Percentiles rank a stretch among this genome's conserved stretches.
Evolutionary conservation across 2,113 vertebrate genomes (phyloP).

Genomic region (Leptobrachium ailaonicum): DNA sequence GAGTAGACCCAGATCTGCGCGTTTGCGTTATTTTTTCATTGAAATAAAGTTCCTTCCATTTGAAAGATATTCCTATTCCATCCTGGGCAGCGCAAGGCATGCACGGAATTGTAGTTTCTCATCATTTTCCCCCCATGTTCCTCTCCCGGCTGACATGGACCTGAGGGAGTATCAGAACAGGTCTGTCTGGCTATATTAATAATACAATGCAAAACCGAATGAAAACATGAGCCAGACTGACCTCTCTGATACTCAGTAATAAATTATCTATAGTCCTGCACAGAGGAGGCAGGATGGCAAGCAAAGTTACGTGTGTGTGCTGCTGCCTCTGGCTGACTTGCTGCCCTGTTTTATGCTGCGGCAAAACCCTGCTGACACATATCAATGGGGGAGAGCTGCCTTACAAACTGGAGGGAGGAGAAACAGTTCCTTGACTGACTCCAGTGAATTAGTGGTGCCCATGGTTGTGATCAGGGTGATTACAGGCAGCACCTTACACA

Average conservation of each 20-base stretch:
- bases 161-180: conserved; percentile 12
- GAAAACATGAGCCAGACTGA: too few relatives aligned
- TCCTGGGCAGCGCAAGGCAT: neutral
- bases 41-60: conserved; percentile 2
- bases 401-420: neutral
- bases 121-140: conserved; percentile 12
- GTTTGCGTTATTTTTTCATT: neutral
- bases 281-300: too few relatives aligned
- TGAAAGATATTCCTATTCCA: neutral
- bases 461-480: too few relatives aligned
- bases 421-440: too few relatives aligned
- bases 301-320: too few relatives aligned
- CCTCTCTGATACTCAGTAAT: too few relatives aligned
- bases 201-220: too few relatives aligned
- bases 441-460: too few relatives aligned
- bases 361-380: conserved; percentile 33
- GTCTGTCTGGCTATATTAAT: neutral
- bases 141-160: conserved; percentile 34
- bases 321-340: neutral
- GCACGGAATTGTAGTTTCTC: conserved; percentile 25
- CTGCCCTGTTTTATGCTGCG: neutral
- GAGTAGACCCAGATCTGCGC: too few relatives aligned
- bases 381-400: conserved; percentile 5
- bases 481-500: too few relatives aligned
- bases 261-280: too few relatives aligned